These are phyloP conservation scores for Nesogale talazaci DNA, from an alignment of 2,113 vertebrate species.

Conservation along the genomic window DNA sequence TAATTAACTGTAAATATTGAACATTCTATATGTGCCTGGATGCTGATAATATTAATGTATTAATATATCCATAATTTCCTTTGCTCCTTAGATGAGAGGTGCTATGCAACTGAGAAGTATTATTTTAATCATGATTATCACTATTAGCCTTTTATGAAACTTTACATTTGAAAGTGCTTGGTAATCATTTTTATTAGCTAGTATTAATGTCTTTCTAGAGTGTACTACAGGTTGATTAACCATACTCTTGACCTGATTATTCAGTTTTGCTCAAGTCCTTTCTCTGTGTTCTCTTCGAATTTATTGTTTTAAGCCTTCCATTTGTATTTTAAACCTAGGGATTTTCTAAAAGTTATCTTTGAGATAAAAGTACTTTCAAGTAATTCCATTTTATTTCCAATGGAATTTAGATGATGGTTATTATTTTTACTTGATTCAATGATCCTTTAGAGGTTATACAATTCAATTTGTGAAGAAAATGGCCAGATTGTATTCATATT, in stretches of 20 bases:
- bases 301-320: slow-evolving; percentile 23
- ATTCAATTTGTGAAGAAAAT: slow-evolving; percentile 49
- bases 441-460: background rate
- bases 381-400: slow-evolving; percentile 48
- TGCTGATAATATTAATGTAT: background rate
- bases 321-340: slow-evolving; percentile 50
- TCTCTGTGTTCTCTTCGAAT: slow-evolving; percentile 12
- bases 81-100: background rate
- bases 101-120: background rate
- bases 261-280: slow-evolving; percentile 24
- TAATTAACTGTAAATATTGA: slow-evolving; percentile 25
- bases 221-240: slow-evolving; percentile 45
- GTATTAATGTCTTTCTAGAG: slow-evolving; percentile 48
- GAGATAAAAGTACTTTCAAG: slow-evolving; percentile 48
- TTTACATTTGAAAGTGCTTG: slow-evolving; percentile 39
- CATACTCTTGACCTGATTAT: slow-evolving; percentile 22
- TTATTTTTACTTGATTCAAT: slow-evolving; percentile 53
- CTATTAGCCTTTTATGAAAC: slow-evolving; percentile 25
- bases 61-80: background rate
- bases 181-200: slow-evolving; percentile 41
- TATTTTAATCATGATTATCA: background rate
- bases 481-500: slow-evolving; percentile 13
- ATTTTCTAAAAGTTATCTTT: slow-evolving; percentile 54
- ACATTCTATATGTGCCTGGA: background rate
- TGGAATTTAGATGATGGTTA: slow-evolving; percentile 37